A percentile compares a stretch with the other conserved stretches of the same genome.
Evolutionary conservation across 2,888 invertebrate species (phyloP).

Genomic region (Nowickia ferox): DNA sequence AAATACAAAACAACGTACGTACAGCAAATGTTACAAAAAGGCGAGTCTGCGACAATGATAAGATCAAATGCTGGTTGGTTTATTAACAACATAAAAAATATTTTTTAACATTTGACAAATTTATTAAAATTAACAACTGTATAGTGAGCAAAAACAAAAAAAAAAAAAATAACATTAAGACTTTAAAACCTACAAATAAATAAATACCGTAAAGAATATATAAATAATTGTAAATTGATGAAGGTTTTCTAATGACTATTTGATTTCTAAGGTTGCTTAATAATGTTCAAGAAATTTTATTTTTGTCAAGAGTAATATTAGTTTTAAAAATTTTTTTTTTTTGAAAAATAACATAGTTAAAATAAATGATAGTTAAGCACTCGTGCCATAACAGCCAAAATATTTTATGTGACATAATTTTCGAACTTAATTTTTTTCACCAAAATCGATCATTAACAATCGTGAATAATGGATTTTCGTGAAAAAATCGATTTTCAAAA

Average conservation of each 20-base stretch:
- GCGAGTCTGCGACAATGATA: slow-evolving; percentile 69
- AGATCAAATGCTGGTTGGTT: slow-evolving; percentile 69
- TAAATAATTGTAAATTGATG: slow-evolving; percentile 38
- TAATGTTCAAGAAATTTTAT: slow-evolving; percentile 7
- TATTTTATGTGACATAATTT: too few relatives aligned
- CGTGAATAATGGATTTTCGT: too few relatives aligned
- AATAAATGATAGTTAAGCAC: too few relatives aligned
- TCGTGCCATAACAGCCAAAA: too few relatives aligned
- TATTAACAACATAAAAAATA: slow-evolving; percentile 54
- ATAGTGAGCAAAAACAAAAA: slow-evolving; percentile 23
- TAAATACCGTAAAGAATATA: slow-evolving; percentile 1
- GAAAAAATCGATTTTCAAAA: too few relatives aligned
- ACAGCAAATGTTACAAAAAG: slow-evolving; percentile 67
- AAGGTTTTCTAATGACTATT: not conserved
- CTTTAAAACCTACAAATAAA: slow-evolving; percentile 30
- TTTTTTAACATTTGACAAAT: slow-evolving; percentile 71
- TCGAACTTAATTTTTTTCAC: too few relatives aligned
- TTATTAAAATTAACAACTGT: slow-evolving; percentile 70
- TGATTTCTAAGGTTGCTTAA: slow-evolving; percentile 4
- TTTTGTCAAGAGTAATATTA: too few relatives aligned
- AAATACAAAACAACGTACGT: slow-evolving; percentile 31
- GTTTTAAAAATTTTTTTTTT: too few relatives aligned
- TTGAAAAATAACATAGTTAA: too few relatives aligned
- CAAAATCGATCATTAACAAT: too few relatives aligned
- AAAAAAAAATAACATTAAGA: slow-evolving; percentile 8